Percentiles rank a stretch among this genome's conserved stretches.
phyloP scores from a whole-genome alignment of 1,140 invertebrate genomes.

The Papilio machaon region DNA sequence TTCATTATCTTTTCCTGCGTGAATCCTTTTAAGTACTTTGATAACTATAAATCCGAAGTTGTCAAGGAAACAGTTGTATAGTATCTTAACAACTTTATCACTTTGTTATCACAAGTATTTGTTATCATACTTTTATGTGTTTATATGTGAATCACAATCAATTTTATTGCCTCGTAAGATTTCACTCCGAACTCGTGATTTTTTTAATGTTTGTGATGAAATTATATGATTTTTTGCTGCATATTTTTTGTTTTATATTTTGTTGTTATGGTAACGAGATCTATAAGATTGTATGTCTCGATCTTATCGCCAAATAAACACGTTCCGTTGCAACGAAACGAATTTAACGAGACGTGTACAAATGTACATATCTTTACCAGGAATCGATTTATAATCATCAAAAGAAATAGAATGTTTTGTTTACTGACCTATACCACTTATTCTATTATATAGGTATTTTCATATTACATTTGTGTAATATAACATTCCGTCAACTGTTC shows the following conservation, averaged over 20 bases:
- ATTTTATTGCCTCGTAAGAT: neutral
- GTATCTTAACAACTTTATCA: slow-evolving; percentile 29
- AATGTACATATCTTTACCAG: neutral
- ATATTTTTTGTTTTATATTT: neutral
- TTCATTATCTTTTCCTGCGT: slow-evolving; percentile 25
- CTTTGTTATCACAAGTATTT: slow-evolving; percentile 23
- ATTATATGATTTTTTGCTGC: neutral
- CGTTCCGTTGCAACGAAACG: neutral
- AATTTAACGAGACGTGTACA: neutral
- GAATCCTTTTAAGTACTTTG: slow-evolving; percentile 28
- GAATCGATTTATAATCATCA: neutral
- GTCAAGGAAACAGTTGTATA: slow-evolving; percentile 19
- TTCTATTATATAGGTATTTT: neutral
- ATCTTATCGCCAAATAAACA: neutral
- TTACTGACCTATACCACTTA: neutral
- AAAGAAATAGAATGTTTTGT: neutral
- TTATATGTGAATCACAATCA: slow-evolving; percentile 23
- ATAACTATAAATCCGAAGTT: slow-evolving; percentile 10
- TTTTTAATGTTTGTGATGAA: neutral
- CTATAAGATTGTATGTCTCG: neutral
- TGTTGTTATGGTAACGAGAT: slow-evolving; percentile 8
- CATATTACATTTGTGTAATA: neutral
- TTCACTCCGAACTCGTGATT: neutral
- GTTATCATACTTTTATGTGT: slow-evolving; percentile 22
- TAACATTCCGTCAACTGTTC: neutral